A percentile compares a stretch with the other conserved stretches of the same genome.
Evolutionary conservation across 2,888 invertebrate genomes (phyloP).

Genomic region (Gymnocheta viridis): DNA sequence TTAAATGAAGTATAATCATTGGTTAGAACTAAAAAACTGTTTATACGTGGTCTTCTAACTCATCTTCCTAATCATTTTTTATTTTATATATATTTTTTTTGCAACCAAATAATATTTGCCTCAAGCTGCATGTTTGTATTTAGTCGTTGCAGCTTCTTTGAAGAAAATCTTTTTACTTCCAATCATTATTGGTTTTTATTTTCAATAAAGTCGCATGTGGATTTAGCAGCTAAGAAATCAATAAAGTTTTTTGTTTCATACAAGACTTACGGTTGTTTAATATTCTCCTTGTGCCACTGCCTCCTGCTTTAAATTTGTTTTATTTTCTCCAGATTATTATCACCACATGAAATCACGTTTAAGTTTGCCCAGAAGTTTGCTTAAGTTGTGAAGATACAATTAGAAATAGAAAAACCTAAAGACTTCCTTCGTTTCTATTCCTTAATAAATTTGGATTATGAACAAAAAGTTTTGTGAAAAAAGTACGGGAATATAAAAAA

Average conservation of each 20-base stretch:
- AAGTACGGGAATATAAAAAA: not conserved
- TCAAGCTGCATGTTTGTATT: constrained; percentile 14
- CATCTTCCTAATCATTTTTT: not conserved
- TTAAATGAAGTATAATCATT: constrained; percentile 55
- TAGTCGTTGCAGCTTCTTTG: constrained; percentile 5
- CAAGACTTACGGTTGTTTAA: not conserved
- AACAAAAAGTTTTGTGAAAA: not conserved
- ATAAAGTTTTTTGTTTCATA: constrained; percentile 10
- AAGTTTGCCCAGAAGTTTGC: not conserved
- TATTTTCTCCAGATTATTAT: constrained; percentile 40
- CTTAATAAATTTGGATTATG: not conserved
- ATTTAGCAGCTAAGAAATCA: constrained; percentile 42
- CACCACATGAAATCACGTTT: constrained; percentile 58
- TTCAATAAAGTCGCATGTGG: constrained; percentile 26
- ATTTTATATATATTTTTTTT: not conserved
- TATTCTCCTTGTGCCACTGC: not conserved
- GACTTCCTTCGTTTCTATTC: not conserved
- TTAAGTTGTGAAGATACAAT: not conserved
- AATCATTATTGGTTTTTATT: constrained; percentile 39
- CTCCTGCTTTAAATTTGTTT: not conserved
- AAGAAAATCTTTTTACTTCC: constrained; percentile 38
- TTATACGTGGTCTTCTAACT: not conserved
- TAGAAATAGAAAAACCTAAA: not conserved
- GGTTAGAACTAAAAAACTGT: constrained; percentile 29
- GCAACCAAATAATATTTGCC: constrained; percentile 14